These are phyloP conservation scores for Ailurus styani DNA, from an alignment of 2,113 vertebrate genomes.

Conservation along the genomic window DNA sequence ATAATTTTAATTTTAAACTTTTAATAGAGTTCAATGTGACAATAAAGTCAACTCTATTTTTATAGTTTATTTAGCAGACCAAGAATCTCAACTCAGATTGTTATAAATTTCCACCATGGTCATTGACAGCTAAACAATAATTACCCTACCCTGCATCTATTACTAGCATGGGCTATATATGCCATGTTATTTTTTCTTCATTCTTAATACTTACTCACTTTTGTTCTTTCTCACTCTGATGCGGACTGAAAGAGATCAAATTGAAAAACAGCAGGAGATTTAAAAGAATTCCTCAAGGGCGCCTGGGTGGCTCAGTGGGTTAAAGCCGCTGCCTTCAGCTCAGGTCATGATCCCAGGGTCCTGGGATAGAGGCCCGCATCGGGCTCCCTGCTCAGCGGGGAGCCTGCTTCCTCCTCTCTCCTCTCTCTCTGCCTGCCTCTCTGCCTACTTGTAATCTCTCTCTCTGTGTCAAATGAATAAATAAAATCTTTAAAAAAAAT, in stretches of 20 bases:
- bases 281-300: neutral
- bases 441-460: too few species aligned
- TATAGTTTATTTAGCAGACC: neutral
- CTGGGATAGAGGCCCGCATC: too few species aligned
- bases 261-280: neutral
- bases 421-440: too few species aligned
- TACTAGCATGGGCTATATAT: neutral
- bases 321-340: too few species aligned
- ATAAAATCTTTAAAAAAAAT: too few species aligned
- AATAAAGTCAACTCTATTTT: neutral
- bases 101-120: neutral
- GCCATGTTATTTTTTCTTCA: neutral
- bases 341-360: too few species aligned
- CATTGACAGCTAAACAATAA: neutral
- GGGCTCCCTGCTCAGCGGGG: too few species aligned
- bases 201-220: neutral
- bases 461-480: too few species aligned
- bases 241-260: neutral
- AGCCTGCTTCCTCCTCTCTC: too few species aligned
- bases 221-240: neutral
- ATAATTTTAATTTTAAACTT: neutral
- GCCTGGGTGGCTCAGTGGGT: too few species aligned
- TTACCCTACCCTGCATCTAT: neutral
- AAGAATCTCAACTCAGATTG: neutral
- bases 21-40: neutral